Percentiles rank a stretch among this genome's conserved stretches.
These are phyloP conservation scores for Tetrao urogallus DNA, from an alignment of 2,113 vertebrate genomes.

Conservation along the genomic window DNA sequence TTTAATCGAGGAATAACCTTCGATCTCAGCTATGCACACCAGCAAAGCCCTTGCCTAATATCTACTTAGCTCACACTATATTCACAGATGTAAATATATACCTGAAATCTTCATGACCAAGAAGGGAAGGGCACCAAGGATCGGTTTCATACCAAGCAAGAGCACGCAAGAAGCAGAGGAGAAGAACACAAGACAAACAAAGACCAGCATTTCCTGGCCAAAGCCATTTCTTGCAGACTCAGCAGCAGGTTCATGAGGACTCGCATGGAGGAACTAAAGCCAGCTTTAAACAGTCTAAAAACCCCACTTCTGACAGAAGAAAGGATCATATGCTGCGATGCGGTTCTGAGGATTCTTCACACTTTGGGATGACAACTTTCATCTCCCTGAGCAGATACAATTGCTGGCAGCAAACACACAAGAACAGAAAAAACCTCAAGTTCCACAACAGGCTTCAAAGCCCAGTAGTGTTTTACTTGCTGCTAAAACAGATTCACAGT, in stretches of 20 bases:
- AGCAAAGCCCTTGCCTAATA: not conserved
- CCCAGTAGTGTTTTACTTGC: not conserved
- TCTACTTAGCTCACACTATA: not conserved
- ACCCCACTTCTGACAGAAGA: not conserved
- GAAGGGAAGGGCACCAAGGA: not conserved
- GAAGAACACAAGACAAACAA: not conserved
- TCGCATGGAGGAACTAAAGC: not conserved
- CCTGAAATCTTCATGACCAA: not conserved
- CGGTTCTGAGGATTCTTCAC: not conserved
- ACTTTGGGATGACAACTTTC: not conserved
- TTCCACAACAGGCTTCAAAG: not conserved
- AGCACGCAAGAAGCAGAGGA: accelerated
- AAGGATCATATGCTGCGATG: not conserved
- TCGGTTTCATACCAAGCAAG: not conserved
- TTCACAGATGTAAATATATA: not conserved
- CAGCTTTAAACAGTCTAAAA: not conserved
- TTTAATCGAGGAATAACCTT: not conserved
- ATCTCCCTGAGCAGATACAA: slow-evolving; percentile 20
- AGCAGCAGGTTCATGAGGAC: not conserved
- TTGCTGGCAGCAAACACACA: not conserved
- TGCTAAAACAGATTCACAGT: not conserved
- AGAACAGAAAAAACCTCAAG: not conserved
- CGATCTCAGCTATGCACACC: not conserved
- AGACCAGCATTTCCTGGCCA: not conserved
- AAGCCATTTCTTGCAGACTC: not conserved